Evolutionary conservation across 2,113 vertebrate genomes (phyloP), one percentile per base, ranked within the genome.

Genomic region (Limanda limanda): DNA sequence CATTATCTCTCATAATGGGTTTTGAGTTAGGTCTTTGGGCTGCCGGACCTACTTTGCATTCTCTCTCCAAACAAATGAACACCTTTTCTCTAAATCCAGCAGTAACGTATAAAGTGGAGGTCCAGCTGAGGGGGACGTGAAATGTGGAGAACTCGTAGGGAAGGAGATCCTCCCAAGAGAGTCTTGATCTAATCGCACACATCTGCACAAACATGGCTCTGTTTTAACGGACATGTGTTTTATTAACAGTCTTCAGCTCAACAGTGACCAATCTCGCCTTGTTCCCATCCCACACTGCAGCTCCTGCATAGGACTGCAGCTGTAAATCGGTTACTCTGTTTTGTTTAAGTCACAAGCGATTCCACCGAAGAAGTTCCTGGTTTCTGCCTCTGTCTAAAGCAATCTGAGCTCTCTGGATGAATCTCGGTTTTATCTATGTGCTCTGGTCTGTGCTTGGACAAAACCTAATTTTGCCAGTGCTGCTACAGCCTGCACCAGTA

Each of bases 201-300:
- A 92, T 92, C 91, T 92, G 92, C 86, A 90, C 70, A 92, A 92
- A 91, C 87, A 90, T 4, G 17, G 23, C 56, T 78, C 67, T 74
- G 78, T 88, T 87, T 92, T 86, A 86, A 84, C 75, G 75, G 77
- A 88, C 68, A 62, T 75, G 68, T 76, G 84, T 90, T 92, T 88
- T 84, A 88, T 91, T 75, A 90, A 85, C 79, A 83, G 68, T 74
- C 84, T 79, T 52, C 76, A 55, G 60, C 68, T 88, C 78, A 57
- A 35, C 65, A 48, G 64, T 79, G 77, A 89, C 82, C 79, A 69
- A 31, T 78, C 51, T 58, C 27, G 62, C 11, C 45, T 61, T 7
- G n/a, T 61, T 80, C 76, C 65, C 76, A 65, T 64, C 55, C 35
- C 65, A 56, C n/a, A 40, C 13, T 25, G 84, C 68, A 9, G 31